Evolutionary conservation across 2,888 invertebrate genomes (phyloP), one percentile per base, ranked within the genome.

Genomic region (Conops quadrifasciatus): DNA sequence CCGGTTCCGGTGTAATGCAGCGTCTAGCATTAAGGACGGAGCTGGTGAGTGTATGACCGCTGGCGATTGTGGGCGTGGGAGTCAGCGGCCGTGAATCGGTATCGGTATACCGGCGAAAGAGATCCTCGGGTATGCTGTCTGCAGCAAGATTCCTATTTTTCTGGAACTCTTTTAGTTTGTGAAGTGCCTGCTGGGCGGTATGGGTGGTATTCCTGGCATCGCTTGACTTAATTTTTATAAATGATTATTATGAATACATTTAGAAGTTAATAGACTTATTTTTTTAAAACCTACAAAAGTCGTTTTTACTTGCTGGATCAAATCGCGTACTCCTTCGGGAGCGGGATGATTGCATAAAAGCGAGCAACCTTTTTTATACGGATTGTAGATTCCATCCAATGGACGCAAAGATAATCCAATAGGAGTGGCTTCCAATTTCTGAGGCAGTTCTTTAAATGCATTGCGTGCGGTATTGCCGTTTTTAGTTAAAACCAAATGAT

Each of bases 301-400:
- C 71, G 91, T 91, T 82, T 93, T 94, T 1, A 91, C 90, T 72
- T 90, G 88, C 80, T 89, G 91, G 1, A 94, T 90, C 65, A 91
- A 89, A 79, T 92, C 90, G 82, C 90, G 92, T 0, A 92, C 90
- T 63, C 91, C 91, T 24, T 87, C 88, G 71, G 93, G 93, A 1
- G 93, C 91, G 0, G 94, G 94, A 84, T 95, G 94, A 83, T 94
- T 94, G 86, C 94, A 94, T 11, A 94, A 87, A 9, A 94, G 90
- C 0, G 94, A 94, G 81, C 94, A 95, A 7, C 91, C 90, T 74
- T 90, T 89, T 0, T 93, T 89, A 84, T 92, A 94, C 0, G 94
- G 94, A 85, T 94, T 94, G 86, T 91, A 94, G 0, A 94, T 87
- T 0, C 92, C 93, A 2, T 94, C 93, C 80, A 92, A 93, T 0